Evolutionary conservation across 1,140 invertebrate genomes (phyloP).

Genomic region (Polyergus mexicanus): DNA sequence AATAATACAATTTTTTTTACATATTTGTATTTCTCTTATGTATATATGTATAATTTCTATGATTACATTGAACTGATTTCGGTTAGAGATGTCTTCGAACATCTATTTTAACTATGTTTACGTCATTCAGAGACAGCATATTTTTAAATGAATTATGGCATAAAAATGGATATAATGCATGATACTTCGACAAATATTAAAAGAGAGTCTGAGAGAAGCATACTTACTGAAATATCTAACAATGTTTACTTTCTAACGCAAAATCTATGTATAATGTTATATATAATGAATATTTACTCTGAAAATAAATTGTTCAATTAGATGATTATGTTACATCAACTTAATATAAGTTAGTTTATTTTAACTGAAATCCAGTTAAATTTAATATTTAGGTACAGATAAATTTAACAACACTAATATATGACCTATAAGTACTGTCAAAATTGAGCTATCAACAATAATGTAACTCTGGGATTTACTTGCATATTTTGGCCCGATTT

Average conservation of each 20-base stretch:
- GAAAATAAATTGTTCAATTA: conserved; percentile 7
- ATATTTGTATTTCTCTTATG: conserved; percentile 18
- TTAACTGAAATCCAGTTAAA: conserved; percentile 34
- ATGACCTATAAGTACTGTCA: not conserved
- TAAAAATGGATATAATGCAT: conserved; percentile 11
- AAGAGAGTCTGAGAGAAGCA: not conserved
- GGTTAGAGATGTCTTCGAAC: conserved; percentile 1
- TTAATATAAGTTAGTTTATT: conserved; percentile 45
- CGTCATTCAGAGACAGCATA: not conserved
- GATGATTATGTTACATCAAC: conserved; percentile 35
- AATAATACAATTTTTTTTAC: conserved; percentile 39
- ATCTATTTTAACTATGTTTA: conserved; percentile 2
- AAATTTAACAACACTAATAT: not conserved
- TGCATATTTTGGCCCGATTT: no score
- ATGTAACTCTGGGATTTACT: no score
- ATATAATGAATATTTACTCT: not conserved
- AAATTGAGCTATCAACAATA: conserved; percentile 18
- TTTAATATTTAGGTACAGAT: not conserved
- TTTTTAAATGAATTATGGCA: not conserved
- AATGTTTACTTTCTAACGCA: not conserved
- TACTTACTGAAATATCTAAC: conserved; percentile 9
- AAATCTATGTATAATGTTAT: not conserved
- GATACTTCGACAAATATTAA: conserved; percentile 16
- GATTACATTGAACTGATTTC: conserved; percentile 35
- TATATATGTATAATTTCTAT: conserved; percentile 21